These are phyloP conservation scores for Semaprochilodus insignis DNA, from an alignment of 2,797 vertebrate species.

Conservation along the genomic window DNA sequence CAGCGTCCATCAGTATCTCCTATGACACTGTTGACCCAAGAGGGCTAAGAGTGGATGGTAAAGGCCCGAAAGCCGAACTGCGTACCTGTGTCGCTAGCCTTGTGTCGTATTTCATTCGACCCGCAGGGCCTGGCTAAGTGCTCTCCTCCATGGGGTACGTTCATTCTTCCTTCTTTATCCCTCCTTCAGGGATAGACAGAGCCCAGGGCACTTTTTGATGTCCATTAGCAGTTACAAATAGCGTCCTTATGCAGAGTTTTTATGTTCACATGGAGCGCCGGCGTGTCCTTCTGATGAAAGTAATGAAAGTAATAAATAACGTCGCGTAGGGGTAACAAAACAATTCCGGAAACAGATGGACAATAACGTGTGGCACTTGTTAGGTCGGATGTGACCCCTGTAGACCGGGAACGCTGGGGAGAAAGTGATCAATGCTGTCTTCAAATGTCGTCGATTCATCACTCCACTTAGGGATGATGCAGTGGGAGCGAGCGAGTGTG, in stretches of 20 bases:
- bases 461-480: constrained; percentile 74
- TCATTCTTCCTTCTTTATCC: background rate
- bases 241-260: constrained; percentile 2
- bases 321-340: constrained; percentile 15
- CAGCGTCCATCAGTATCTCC: no score
- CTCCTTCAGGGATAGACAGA: constrained; percentile 1
- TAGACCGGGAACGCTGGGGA: constrained; percentile 39
- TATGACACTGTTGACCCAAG: no score
- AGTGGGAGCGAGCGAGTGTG: constrained; percentile 45
- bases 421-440: constrained; percentile 58
- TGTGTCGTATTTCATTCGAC: background rate
- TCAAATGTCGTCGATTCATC: constrained; percentile 78
- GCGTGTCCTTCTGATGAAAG: background rate
- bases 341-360: constrained; percentile 39
- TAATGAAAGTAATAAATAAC: constrained; percentile 50
- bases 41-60: background rate
- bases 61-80: background rate
- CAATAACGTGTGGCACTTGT: constrained; percentile 45
- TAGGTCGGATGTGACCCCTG: constrained; percentile 41
- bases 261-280: background rate
- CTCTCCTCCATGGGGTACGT: background rate
- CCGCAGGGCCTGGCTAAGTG: background rate
- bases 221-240: constrained; percentile 8
- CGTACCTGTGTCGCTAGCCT: no score
- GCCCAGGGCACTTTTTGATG: background rate